Percentiles rank a stretch among this genome's conserved stretches.
Evolutionary conservation across 2,113 vertebrate species (phyloP).

Genomic region (Datnioides undecimradiatus): DNA sequence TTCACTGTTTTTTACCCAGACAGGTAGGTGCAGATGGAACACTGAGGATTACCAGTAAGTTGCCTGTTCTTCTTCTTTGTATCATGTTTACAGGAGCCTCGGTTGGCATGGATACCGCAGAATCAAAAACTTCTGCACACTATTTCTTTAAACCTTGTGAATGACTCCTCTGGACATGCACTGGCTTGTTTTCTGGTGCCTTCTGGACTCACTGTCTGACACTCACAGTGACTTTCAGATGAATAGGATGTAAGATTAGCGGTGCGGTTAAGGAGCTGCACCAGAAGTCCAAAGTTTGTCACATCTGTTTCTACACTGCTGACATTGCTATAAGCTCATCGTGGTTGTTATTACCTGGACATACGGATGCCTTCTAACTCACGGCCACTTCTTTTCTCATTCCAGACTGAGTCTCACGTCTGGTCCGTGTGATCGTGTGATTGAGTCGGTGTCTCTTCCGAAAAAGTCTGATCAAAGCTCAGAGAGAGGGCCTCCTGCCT

Average conservation of each 20-base stretch:
- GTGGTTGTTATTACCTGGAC: not conserved
- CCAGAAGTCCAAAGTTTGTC: no score
- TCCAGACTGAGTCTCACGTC: not conserved
- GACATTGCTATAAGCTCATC: not conserved
- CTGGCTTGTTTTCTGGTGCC: not conserved
- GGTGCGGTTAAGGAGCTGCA: not conserved
- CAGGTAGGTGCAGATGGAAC: not conserved
- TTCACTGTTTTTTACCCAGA: not conserved
- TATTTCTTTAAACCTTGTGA: no score
- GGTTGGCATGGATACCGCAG: not conserved
- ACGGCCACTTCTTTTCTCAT: not conserved
- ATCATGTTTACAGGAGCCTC: not conserved
- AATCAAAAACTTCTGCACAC: not conserved
- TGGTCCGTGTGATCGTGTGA: not conserved
- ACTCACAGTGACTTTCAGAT: not conserved
- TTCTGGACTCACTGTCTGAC: not conserved
- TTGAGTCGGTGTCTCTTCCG: not conserved
- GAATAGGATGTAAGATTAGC: not conserved
- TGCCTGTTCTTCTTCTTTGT: not conserved
- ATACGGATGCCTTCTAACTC: not conserved
- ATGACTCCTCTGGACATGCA: no score
- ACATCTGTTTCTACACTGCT: no score
- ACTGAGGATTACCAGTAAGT: not conserved
- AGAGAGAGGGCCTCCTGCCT: not conserved
- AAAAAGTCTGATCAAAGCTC: no score